Base-by-base conservation (phyloP, 2,797 vertebrate genomes). In the Xenentodon cancila region DNA sequence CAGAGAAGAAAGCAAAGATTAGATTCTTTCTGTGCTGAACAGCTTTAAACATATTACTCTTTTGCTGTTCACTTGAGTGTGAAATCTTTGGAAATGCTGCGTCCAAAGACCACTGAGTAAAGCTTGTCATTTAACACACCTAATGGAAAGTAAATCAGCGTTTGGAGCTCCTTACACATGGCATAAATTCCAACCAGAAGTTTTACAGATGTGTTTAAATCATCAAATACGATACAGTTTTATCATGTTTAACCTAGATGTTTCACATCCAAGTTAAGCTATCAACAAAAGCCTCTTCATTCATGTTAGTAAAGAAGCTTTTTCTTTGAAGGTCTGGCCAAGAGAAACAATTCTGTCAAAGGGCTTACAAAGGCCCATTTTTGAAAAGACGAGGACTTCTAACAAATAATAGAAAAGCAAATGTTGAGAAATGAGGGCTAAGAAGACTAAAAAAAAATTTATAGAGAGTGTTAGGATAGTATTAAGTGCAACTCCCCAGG, bases 31-130 rank as follows among this genome's bases (percentile, higher is more conserved):
- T 96, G 94, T 93, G 92, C 81, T 73, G 53, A 81, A 88, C 85
- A 91, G 93, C 94, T 92, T 96, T 94, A 94, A 95, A 96, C 94
- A 97, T 95, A 96, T 95, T 92, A 92, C 93, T 92, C 94, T 91
- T 94, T 97, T 96, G 94, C 93, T 95, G 94, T 89, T 96, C 96
- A 95, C 92, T 94, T 96, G 93, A 95, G 94, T 96, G 95, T 95
- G 95, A 97, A 97, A 97, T 96, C 94, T 93, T 94, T 93, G 91
- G 92, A 94, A 95, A 94, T 94, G 93, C 92, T 93, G 89, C 92
- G 92, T 88, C 76, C 78, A 88, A 84, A 81, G 62, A 67, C 50
- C 32, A 61, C 46, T n/a, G 32, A 74, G 32, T 7, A 32, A 22
- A 42, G 74, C 69, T 86, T 83, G 82, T 71, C 63, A 64, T 59